These are phyloP conservation scores for Boulengeromyrus knoepffleri DNA, from an alignment of 2,113 vertebrate genomes.

Conservation along the genomic window DNA sequence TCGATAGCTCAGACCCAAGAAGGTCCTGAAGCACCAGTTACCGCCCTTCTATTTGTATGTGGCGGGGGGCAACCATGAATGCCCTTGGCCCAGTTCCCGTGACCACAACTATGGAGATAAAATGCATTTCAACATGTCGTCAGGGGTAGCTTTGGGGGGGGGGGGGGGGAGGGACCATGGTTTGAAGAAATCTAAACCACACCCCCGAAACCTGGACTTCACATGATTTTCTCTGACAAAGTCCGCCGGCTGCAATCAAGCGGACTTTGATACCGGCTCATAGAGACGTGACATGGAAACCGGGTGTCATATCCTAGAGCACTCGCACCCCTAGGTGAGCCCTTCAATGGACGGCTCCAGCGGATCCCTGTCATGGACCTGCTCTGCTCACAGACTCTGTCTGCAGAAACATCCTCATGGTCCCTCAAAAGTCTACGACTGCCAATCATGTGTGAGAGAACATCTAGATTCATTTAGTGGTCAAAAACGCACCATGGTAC, in stretches of 20 bases:
- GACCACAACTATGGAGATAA: not conserved
- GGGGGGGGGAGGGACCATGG: not conserved
- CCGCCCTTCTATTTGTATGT: not conserved
- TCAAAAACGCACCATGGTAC: not conserved
- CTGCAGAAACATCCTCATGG: not conserved
- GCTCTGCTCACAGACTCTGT: not conserved
- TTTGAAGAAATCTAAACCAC: not conserved
- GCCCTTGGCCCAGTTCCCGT: not conserved
- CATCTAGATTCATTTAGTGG: not conserved
- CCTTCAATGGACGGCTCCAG: not conserved
- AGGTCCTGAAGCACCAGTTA: not conserved
- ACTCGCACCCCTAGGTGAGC: not conserved
- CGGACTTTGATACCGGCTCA: not conserved
- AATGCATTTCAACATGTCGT: not conserved
- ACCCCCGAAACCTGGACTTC: not conserved
- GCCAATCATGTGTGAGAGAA: not conserved
- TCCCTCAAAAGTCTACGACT: not conserved
- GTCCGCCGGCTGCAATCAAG: not conserved
- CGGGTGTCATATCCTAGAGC: not conserved
- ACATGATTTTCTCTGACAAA: constrained; percentile 9
- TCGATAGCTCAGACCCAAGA: not conserved
- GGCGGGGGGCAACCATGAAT: not conserved
- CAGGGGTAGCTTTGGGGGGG: not conserved
- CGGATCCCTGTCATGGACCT: not conserved
- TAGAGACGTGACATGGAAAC: not conserved